These are phyloP conservation scores for Pseudomugil gertrudae DNA, from an alignment of 2,797 vertebrate species.

Conservation along the genomic window DNA sequence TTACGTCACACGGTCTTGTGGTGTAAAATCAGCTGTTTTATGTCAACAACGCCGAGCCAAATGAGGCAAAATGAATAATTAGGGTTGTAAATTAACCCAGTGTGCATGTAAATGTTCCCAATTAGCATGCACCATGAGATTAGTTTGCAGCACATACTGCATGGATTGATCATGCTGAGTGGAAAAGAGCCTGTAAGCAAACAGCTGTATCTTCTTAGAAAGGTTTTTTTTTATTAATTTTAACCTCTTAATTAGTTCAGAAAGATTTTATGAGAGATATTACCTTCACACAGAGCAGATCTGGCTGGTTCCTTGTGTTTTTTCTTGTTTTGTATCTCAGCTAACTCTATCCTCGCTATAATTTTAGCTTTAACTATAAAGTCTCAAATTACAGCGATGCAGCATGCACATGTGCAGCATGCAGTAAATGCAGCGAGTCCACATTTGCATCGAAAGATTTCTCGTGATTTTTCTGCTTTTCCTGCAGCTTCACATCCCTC, in stretches of 20 bases:
- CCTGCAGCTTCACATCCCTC: constrained; percentile 83
- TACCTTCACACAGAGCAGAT: too few species aligned
- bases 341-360: too few species aligned
- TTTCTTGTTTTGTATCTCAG: too few species aligned
- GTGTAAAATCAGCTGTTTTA: constrained; percentile 31
- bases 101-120: neutral
- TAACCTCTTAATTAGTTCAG: too few species aligned
- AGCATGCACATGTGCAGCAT: neutral
- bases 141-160: constrained; percentile 3
- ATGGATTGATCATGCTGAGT: neutral
- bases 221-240: too few species aligned
- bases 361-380: neutral
- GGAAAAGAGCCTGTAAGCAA: neutral
- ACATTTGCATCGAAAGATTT: neutral
- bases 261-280: too few species aligned
- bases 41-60: neutral
- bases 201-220: neutral
- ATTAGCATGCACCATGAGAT: neutral
- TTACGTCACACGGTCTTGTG: constrained; percentile 34
- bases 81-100: neutral
- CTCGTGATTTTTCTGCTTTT: neutral
- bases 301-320: too few species aligned
- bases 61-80: neutral
- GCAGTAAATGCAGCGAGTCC: neutral
- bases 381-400: neutral